Conservation (phyloP, 2,888 invertebrate genomes). For the Malacosoma neustria region DNA sequence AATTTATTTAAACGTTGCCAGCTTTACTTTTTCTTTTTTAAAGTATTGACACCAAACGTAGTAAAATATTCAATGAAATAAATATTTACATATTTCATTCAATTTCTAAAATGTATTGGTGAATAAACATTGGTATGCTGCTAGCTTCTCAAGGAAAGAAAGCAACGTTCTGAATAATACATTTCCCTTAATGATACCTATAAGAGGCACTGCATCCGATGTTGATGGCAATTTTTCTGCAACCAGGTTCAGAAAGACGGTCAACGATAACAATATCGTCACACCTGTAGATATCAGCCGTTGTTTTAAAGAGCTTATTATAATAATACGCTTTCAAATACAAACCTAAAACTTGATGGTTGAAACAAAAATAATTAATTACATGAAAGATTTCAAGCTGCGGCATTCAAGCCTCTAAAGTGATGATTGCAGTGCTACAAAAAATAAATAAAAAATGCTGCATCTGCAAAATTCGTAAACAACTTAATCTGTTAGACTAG, state of each 20-base stretch:
- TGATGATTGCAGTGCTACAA: not conserved
- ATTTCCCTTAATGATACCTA: slow-evolving; percentile 73
- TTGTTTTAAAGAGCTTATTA: slow-evolving; percentile 11
- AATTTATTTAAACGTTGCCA: not conserved
- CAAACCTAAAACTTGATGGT: too few relatives aligned
- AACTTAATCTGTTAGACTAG: not conserved
- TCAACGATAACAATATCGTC: slow-evolving; percentile 97
- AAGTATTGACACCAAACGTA: too few relatives aligned
- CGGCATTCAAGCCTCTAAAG: too few relatives aligned
- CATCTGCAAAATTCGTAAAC: not conserved
- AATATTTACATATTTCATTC: too few relatives aligned
- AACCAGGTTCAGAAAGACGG: slow-evolving; percentile 98
- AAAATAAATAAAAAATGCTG: not conserved
- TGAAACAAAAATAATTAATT: too few relatives aligned
- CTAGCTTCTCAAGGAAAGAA: too few relatives aligned
- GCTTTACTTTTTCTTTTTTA: not conserved
- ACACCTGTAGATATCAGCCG: slow-evolving; percentile 84
- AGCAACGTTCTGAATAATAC: not conserved
- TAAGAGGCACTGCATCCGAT: slow-evolving; percentile 87
- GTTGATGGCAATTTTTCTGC: slow-evolving; percentile 96
- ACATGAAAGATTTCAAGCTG: too few relatives aligned
- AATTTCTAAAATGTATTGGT: too few relatives aligned
- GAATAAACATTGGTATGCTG: too few relatives aligned
- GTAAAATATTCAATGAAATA: too few relatives aligned
- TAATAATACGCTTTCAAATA: slow-evolving; percentile 2